Evolutionary conservation across 2,797 vertebrate species (phyloP).

Genomic region (Sebastes trivittatus): DNA sequence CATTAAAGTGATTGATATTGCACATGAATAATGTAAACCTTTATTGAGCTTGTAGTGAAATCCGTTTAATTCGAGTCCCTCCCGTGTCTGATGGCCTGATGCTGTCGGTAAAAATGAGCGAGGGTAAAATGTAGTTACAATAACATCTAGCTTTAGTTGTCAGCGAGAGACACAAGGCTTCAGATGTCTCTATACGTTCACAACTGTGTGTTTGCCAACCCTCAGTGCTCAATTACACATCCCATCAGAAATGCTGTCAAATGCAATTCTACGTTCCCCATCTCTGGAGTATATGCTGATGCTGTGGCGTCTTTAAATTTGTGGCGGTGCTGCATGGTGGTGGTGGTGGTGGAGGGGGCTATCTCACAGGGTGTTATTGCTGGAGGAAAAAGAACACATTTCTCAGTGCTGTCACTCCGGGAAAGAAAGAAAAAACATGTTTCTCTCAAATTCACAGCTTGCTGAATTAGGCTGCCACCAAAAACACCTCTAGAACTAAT

Average conservation of each 20-base stretch:
- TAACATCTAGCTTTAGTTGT: conserved; percentile 38
- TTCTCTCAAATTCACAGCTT: conserved; percentile 41
- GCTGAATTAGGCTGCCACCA: conserved; percentile 41
- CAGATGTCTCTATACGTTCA: conserved; percentile 60
- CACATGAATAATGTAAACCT: conserved; percentile 72
- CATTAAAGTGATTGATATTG: conserved; percentile 69
- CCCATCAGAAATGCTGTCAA: conserved; percentile 70
- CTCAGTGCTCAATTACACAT: conserved; percentile 65
- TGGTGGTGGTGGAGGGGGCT: background rate
- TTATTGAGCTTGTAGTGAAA: conserved; percentile 54
- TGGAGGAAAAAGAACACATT: conserved; percentile 31
- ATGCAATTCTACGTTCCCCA: conserved; percentile 48
- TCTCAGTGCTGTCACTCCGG: conserved; percentile 36
- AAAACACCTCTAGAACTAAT: conserved; percentile 42
- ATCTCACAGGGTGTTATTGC: conserved; percentile 21
- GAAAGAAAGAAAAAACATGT: conserved; percentile 2
- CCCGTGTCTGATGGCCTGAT: conserved; percentile 31
- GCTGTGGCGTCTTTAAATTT: conserved; percentile 45
- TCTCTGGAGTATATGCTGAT: conserved; percentile 50
- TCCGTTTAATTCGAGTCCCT: conserved; percentile 43
- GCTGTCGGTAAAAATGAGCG: conserved; percentile 50
- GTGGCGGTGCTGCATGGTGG: background rate
- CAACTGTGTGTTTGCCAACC: conserved; percentile 52
- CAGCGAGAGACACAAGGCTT: conserved; percentile 36
- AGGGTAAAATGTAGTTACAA: conserved; percentile 53